phyloP scores from a whole-genome alignment of 2,113 vertebrate species.

The Peromyscus polionotus region DNA sequence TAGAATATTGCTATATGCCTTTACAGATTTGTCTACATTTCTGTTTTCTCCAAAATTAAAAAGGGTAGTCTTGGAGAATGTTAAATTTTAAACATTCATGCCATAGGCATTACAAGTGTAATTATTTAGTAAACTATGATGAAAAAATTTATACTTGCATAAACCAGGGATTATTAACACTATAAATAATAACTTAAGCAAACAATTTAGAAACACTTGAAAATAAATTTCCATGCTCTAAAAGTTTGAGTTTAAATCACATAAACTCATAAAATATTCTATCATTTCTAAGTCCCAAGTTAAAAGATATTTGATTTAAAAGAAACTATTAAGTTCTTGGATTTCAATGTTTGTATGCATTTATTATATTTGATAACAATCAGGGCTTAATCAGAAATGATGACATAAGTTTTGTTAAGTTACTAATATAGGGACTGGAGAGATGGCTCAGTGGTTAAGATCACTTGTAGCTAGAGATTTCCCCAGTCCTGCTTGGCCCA shows the following conservation, averaged over 20 bases:
- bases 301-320: conserved; percentile 31
- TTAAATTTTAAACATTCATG: too few relatives aligned
- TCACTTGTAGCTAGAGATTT: too few relatives aligned
- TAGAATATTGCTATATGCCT: not conserved
- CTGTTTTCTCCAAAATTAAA: not conserved
- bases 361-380: not conserved
- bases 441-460: too few relatives aligned
- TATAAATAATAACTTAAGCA: not conserved
- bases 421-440: not conserved
- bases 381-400: not conserved
- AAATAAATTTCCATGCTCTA: not conserved
- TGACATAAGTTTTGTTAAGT: not conserved
- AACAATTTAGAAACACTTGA: not conserved
- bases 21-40: not conserved
- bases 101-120: not conserved
- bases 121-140: not conserved
- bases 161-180: not conserved
- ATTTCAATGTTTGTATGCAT: not conserved
- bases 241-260: not conserved
- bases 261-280: not conserved
- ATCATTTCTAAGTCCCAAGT: not conserved
- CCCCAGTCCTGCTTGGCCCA: too few relatives aligned
- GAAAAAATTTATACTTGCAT: not conserved
- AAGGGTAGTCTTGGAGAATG: not conserved
- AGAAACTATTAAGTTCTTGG: not conserved